Evolutionary conservation across 2,113 vertebrate species (phyloP).

Genomic region (Oncorhynchus nerka): DNA sequence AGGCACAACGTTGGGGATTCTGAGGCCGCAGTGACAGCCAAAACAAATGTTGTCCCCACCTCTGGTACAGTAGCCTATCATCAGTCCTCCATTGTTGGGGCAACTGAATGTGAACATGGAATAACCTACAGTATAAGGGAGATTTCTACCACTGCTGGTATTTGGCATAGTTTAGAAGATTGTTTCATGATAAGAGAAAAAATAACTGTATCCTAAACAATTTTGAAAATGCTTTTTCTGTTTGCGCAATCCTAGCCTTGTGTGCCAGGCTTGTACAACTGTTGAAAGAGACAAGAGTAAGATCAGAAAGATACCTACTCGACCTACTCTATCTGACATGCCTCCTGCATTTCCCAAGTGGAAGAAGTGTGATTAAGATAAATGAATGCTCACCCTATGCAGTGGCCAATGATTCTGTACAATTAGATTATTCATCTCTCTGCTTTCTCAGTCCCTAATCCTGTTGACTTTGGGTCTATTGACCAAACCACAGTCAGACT

Average conservation of each 20-base stretch:
- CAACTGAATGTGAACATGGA: not conserved
- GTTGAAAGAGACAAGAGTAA: too few relatives aligned
- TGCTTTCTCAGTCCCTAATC: constrained; percentile 26
- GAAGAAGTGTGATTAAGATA: constrained; percentile 31
- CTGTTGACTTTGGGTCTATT: constrained; percentile 36
- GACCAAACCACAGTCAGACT: constrained; percentile 38
- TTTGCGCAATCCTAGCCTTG: not conserved
- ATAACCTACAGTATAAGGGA: too few relatives aligned
- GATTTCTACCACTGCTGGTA: constrained; percentile 2
- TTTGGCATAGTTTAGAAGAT: constrained; percentile 26
- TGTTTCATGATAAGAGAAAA: not conserved
- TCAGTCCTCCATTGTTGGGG: constrained; percentile 18
- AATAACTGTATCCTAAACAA: not conserved
- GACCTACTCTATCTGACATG: not conserved
- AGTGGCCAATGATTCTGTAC: constrained; percentile 32
- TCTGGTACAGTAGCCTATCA: not conserved
- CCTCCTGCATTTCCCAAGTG: not conserved
- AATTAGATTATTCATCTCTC: constrained; percentile 40
- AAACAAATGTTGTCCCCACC: constrained; percentile 45
- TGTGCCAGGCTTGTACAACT: not conserved
- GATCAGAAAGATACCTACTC: too few relatives aligned
- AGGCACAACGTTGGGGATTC: constrained; percentile 37
- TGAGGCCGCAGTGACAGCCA: constrained; percentile 44
- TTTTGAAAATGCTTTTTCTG: not conserved
- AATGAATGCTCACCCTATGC: constrained; percentile 32